phyloP scores from a whole-genome alignment of 2,113 vertebrate genomes.

The Telmatochromis sp. region DNA sequence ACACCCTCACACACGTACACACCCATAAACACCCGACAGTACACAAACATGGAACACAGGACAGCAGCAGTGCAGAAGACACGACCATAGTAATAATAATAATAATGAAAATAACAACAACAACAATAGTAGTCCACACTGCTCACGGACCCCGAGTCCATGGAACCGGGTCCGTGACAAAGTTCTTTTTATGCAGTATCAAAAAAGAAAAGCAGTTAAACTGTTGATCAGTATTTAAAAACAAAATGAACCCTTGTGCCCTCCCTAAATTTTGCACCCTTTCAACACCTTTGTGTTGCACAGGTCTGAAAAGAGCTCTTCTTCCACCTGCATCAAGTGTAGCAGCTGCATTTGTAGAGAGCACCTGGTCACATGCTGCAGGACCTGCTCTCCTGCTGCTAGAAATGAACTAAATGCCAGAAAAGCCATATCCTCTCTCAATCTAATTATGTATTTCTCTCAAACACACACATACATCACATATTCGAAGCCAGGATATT shows the following conservation, averaged over 20 bases:
- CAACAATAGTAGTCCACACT: too few relatives aligned
- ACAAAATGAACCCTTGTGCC: background rate
- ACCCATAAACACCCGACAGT: fast-evolving
- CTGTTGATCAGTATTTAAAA: background rate
- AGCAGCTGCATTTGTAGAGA: background rate
- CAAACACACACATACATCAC: background rate
- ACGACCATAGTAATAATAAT: too few relatives aligned
- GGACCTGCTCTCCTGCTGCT: background rate
- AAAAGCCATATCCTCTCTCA: background rate
- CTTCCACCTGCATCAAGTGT: background rate
- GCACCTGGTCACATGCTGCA: background rate
- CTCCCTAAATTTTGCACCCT: background rate
- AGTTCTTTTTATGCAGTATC: fast-evolving
- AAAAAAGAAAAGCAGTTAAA: background rate
- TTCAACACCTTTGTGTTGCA: background rate
- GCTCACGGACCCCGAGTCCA: fast-evolving
- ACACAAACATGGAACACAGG: too few relatives aligned
- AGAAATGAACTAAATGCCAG: background rate
- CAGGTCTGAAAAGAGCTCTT: background rate
- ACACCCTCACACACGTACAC: fast-evolving
- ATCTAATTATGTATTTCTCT: background rate
- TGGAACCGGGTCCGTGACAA: background rate
- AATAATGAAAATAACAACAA: too few relatives aligned
- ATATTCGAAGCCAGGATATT: background rate
- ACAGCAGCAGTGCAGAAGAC: too few relatives aligned